Evolutionary conservation across 1,140 invertebrate genomes (phyloP), one percentile per base, ranked within the genome.

Genomic region (Diorhabda sublineata): DNA sequence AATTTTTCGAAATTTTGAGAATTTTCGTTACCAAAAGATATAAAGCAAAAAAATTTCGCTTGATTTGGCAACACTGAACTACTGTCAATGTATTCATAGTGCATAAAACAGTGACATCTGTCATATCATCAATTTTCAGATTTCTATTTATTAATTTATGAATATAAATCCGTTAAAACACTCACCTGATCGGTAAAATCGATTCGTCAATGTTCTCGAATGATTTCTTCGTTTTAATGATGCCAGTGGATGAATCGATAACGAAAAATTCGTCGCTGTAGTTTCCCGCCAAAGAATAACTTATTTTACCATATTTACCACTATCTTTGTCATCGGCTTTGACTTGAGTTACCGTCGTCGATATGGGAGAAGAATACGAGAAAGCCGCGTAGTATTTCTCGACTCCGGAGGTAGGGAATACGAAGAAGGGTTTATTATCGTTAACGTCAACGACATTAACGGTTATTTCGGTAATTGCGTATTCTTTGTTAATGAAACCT

Each of bases 401-500:
- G 68, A 81, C 81, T 56, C 77, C 78, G 45, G 74, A 73, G 52
- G 73, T 74, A 0, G 90, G 88, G 69, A 91, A 92, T 1, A 92
- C 80, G 78, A 96, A 97, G 68, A 87, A 85, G 0, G 95, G 94
- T 3, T 84, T 84, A 78, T 96, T 96, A 76, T 97, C 94, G 76
- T 97, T 97, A 2, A 92, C 87, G 78, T 97, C 94, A 0, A 90
- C 82, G 0, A 97, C 89, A 73, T 92, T 90, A 3, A 97, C 87
- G 69, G 91, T 91, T 0, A 97, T 86, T 76, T 89, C 87, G 0
- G 92, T 88, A 6, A 85, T 86, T 73, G 90, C 91, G 65, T 88
- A 86, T 6, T 89, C 87, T 0, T 89, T 89, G 81, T 92, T 93
- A 3, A 93, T 86, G 4, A 92, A 84, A 7, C 92, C 92, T 42